Evolutionary conservation across 2,113 vertebrate genomes (phyloP).

Genomic region (Empidonax traillii): DNA sequence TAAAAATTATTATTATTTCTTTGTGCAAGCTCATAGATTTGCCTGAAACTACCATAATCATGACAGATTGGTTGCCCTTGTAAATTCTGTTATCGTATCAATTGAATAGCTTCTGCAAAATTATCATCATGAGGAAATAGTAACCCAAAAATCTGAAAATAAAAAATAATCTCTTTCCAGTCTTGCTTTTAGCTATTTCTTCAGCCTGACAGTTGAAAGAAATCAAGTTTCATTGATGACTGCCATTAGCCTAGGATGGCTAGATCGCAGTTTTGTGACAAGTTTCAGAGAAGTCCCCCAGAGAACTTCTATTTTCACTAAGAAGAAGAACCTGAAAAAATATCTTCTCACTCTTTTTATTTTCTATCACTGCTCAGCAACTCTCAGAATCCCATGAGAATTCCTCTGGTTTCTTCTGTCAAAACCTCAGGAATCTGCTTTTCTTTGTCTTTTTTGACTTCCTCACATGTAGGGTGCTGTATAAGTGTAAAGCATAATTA

Average conservation of each 20-base stretch:
- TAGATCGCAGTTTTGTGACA: conserved; percentile 60
- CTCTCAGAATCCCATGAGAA: conserved; percentile 35
- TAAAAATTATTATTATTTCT: neutral
- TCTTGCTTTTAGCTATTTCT: conserved; percentile 51
- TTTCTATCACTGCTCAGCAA: conserved; percentile 28
- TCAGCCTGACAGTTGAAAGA: conserved; percentile 61
- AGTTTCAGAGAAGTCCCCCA: conserved; percentile 59
- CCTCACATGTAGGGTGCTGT: conserved; percentile 2
- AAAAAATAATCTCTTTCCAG: conserved; percentile 4
- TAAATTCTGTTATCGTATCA: neutral
- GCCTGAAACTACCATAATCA: neutral
- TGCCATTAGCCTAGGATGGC: conserved; percentile 60
- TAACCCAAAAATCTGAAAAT: conserved; percentile 44
- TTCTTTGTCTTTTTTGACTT: conserved; percentile 50
- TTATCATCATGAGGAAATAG: neutral
- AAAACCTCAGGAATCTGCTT: conserved; percentile 44
- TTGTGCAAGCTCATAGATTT: neutral
- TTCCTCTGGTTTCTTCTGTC: conserved; percentile 50
- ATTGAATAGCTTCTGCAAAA: conserved; percentile 11
- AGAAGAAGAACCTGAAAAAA: conserved; percentile 61
- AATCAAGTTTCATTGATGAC: conserved; percentile 52
- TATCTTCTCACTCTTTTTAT: conserved; percentile 62
- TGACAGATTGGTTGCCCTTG: neutral
- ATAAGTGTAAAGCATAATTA: conserved; percentile 30
- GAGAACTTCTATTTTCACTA: conserved; percentile 61